Evolutionary conservation across 2,888 invertebrate genomes (phyloP), one percentile per base, ranked within the genome.

Genomic region (Drosophila paramelanica): DNA sequence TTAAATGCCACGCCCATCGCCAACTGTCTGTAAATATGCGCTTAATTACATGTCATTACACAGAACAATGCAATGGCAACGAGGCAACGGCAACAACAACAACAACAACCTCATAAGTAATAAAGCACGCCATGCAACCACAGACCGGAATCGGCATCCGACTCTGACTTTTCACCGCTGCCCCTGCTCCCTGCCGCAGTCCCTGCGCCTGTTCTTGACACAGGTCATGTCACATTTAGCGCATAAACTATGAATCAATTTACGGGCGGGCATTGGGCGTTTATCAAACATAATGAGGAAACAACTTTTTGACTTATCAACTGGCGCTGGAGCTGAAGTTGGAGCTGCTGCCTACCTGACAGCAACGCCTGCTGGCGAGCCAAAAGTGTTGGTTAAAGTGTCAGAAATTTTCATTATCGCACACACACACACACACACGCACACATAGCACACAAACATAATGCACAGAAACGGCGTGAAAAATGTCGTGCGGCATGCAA

Each of bases 21-120:
- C 75, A 79, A 66, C 77, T 79, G 75, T 83, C 84, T 79, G 91
- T 88, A 80, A 85, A 88, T 88, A 85, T 81, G 87, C 90, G 89
- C 90, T 89, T 90, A 90, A 91, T 90, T 90, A 90, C 91, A 90
- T 90, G 91, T 88, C 91, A 90, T 90, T 91, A 91, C 80, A 87
- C 69, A 66, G 53, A 75, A 74, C 66, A 75, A 68, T 67, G 58
- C 68, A 76, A 59, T 51, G 39, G 46, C 59, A 73, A 39, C 67
- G 36, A 17, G 38, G 51, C 67, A 72, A 14, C 45, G 13, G 43
- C 39, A 43, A 36, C 49, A 64, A 49, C 49, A 56, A 49, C 66
- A 84, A 49, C 57, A 81, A 61, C 69, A 74, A 77, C 46, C 85
- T 87, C 82, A 88, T 81, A 88, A 84, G 82, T 87, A 82, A 82